These are phyloP conservation scores for Terebella lapidaria DNA, from an alignment of 2,888 invertebrate species.

Conservation along the genomic window DNA sequence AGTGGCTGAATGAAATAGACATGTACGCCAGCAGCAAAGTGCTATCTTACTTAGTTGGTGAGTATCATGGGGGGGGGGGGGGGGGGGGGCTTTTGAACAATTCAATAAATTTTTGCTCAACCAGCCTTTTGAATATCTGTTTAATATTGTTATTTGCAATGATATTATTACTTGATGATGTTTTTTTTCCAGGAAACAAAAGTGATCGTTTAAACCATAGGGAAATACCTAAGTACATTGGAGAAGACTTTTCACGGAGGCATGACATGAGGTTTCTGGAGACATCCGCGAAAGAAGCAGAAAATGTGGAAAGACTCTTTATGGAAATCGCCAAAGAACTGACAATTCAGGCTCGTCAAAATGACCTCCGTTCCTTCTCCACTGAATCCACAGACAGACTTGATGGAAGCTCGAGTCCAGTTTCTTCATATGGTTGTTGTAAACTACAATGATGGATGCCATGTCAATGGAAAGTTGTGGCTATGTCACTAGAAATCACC, in stretches of 20 bases:
- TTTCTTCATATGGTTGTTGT: background rate
- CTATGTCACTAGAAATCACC: too few species aligned
- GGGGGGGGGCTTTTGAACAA: background rate
- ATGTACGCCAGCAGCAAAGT: conserved; percentile 95
- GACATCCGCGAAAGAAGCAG: conserved; percentile 95
- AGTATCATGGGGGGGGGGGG: too few species aligned
- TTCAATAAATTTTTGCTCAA: background rate
- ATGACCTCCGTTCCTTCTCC: background rate
- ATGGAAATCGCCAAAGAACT: conserved; percentile 88
- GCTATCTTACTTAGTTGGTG: conserved; percentile 86
- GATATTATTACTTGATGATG: too few species aligned
- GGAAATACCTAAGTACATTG: conserved; percentile 90
- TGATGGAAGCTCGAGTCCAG: background rate
- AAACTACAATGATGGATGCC: background rate
- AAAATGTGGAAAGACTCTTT: conserved; percentile 93
- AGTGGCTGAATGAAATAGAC: conserved; percentile 95
- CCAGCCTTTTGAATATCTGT: background rate
- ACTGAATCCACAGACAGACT: background rate
- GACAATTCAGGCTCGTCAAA: conserved; percentile 14
- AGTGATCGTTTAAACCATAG: conserved; percentile 87
- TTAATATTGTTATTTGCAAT: too few species aligned
- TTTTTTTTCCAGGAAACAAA: conserved; percentile 78
- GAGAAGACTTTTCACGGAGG: conserved; percentile 87
- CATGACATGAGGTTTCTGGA: conserved; percentile 93
- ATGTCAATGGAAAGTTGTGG: too few species aligned